These are phyloP conservation scores for Toxotes lorentzi DNA, from an alignment of 2,797 vertebrate species.

Conservation along the genomic window DNA sequence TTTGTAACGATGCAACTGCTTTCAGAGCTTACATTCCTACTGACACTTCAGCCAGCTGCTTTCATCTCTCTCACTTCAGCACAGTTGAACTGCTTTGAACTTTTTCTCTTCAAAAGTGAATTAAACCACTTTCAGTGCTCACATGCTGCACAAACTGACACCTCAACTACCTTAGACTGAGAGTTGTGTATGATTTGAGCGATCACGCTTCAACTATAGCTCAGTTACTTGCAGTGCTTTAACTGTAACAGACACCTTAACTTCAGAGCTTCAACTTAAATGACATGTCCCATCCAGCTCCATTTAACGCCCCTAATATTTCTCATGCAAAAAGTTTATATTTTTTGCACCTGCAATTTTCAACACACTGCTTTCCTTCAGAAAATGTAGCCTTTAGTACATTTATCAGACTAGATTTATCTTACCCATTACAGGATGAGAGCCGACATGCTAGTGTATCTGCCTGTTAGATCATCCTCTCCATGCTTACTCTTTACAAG, in stretches of 20 bases:
- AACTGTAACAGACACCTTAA: background rate
- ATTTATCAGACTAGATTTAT: constrained; percentile 2
- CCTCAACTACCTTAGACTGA: background rate
- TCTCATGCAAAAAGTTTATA: background rate
- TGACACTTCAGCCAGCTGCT: constrained; percentile 1
- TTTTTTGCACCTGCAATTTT: background rate
- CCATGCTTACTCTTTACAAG: background rate
- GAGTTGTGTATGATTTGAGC: background rate
- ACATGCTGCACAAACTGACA: background rate
- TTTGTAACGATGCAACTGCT: background rate
- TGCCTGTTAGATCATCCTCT: background rate
- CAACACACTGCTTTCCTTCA: background rate
- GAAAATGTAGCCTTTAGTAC: background rate
- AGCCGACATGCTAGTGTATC: background rate
- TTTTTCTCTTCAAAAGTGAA: background rate
- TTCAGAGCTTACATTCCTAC: background rate
- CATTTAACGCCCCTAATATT: background rate
- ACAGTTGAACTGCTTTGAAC: background rate
- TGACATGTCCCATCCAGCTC: background rate
- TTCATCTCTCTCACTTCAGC: background rate
- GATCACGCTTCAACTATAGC: background rate
- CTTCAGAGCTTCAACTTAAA: background rate
- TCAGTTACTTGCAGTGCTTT: background rate
- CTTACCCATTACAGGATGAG: background rate
- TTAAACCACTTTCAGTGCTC: background rate